Conservation (phyloP, 2,888 invertebrate species). For the Ichneumon xanthorius region DNA sequence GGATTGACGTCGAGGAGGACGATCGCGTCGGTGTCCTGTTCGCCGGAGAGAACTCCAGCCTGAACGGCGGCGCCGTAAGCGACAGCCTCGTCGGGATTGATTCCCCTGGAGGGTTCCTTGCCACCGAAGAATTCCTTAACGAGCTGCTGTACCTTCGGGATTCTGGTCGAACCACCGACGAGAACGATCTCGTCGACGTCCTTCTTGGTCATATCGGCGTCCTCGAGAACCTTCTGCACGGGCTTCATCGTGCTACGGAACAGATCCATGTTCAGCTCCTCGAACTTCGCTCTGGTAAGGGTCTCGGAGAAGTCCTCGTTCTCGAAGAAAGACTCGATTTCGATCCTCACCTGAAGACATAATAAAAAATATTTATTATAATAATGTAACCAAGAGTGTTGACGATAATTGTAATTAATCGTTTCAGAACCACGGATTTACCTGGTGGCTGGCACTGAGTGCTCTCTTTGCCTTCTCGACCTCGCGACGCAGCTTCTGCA, state of each 20-base stretch:
- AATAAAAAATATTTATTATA: conserved; percentile 1
- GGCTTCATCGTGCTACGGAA: conserved; percentile 89
- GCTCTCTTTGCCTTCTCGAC: conserved; percentile 99
- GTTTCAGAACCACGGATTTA: conserved; percentile 53
- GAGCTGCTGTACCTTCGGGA: conserved; percentile 98
- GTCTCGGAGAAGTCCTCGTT: conserved; percentile 99
- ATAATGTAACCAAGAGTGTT: not conserved
- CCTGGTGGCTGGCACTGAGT: conserved; percentile 96
- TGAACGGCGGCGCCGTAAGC: conserved; percentile 99
- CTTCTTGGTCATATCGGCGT: conserved; percentile 99
- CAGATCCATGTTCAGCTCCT: conserved; percentile 96
- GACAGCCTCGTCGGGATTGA: conserved; percentile 99
- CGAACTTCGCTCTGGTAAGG: conserved; percentile 98
- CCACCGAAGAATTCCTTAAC: conserved; percentile 98
- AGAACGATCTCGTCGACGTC: conserved; percentile 99
- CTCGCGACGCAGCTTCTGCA: conserved; percentile 98
- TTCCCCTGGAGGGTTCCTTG: conserved; percentile 98
- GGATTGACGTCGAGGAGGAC: conserved; percentile 99
- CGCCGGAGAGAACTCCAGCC: conserved; percentile 98
- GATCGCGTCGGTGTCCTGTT: conserved; percentile 98
- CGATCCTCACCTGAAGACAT: conserved; percentile 92
- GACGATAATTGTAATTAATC: not conserved
- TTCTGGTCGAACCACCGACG: conserved; percentile 99
- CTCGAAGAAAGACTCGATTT: conserved; percentile 99
- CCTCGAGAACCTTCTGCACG: conserved; percentile 95